phyloP scores from a whole-genome alignment of 2,888 invertebrate genomes.

The Agrochola litura region DNA sequence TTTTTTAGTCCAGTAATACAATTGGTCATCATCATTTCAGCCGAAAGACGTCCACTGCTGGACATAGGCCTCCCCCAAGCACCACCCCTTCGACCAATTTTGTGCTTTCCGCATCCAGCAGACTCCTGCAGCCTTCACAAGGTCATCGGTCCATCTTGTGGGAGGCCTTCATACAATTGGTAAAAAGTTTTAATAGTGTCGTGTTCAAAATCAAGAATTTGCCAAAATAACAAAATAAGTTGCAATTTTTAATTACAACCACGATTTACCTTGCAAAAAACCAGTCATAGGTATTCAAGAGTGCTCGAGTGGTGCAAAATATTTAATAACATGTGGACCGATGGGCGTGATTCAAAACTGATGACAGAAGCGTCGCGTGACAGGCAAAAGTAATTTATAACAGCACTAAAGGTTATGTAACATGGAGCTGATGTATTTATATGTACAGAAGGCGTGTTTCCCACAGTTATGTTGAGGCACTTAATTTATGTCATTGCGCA shows the following conservation, averaged over 20 bases:
- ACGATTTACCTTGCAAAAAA: background rate
- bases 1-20: background rate
- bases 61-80: too few relatives aligned
- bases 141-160: too few relatives aligned
- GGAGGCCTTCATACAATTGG: background rate
- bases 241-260: background rate
- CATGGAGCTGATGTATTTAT: constrained; percentile 21
- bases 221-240: background rate
- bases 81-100: too few relatives aligned
- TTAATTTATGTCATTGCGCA: constrained; percentile 48
- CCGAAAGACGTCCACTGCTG: too few relatives aligned
- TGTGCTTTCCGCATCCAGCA: too few relatives aligned
- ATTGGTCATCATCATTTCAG: too few relatives aligned
- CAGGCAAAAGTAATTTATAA: constrained; percentile 46
- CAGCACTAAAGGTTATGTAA: constrained; percentile 34
- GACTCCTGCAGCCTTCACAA: too few relatives aligned
- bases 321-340: constrained; percentile 24
- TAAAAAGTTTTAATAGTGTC: too few relatives aligned
- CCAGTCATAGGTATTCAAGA: background rate
- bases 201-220: background rate
- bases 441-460: constrained; percentile 36
- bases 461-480: constrained; percentile 29
- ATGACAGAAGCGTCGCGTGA: constrained; percentile 49
- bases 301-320: constrained; percentile 12
- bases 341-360: constrained; percentile 52